Evolutionary conservation across 2,888 invertebrate species (phyloP).

Genomic region (Polyploca ridens): DNA sequence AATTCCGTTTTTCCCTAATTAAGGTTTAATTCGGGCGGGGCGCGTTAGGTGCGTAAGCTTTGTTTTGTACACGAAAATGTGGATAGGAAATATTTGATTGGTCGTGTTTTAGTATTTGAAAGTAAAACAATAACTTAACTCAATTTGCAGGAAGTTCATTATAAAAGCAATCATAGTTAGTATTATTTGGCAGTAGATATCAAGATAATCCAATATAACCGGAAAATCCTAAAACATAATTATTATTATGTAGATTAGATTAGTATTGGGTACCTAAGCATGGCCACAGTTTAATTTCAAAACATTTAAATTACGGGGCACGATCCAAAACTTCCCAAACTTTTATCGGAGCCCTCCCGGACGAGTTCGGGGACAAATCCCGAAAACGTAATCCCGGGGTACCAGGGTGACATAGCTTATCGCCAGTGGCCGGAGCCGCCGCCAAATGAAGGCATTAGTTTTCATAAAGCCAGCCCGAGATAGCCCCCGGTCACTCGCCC

Average conservation of each 20-base stretch:
- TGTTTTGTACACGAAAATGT: neutral
- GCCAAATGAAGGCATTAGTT: constrained; percentile 84
- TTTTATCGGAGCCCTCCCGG: constrained; percentile 63
- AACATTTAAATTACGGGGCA: constrained; percentile 68
- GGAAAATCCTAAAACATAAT: too few relatives aligned
- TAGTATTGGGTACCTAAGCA: neutral
- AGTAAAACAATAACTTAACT: too few relatives aligned
- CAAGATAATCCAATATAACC: too few relatives aligned
- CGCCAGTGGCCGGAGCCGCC: constrained; percentile 67
- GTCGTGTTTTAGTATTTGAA: neutral
- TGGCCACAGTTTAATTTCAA: constrained; percentile 39
- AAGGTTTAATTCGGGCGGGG: constrained; percentile 71
- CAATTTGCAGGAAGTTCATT: too few relatives aligned
- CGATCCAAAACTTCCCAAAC: constrained; percentile 62
- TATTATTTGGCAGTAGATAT: too few relatives aligned
- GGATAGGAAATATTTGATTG: neutral
- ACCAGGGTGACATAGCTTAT: constrained; percentile 81
- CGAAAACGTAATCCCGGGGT: constrained; percentile 74
- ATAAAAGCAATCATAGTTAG: too few relatives aligned
- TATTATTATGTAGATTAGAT: too few relatives aligned
- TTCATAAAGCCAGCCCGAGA: constrained; percentile 78
- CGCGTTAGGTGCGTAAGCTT: constrained; percentile 30
- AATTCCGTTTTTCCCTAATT: constrained; percentile 83
- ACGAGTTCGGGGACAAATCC: constrained; percentile 59
- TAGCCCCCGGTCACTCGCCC: constrained; percentile 69